Evolutionary conservation across 2,797 vertebrate genomes (phyloP), one percentile per base, ranked within the genome.

Genomic region (Oreortyx pictus): DNA sequence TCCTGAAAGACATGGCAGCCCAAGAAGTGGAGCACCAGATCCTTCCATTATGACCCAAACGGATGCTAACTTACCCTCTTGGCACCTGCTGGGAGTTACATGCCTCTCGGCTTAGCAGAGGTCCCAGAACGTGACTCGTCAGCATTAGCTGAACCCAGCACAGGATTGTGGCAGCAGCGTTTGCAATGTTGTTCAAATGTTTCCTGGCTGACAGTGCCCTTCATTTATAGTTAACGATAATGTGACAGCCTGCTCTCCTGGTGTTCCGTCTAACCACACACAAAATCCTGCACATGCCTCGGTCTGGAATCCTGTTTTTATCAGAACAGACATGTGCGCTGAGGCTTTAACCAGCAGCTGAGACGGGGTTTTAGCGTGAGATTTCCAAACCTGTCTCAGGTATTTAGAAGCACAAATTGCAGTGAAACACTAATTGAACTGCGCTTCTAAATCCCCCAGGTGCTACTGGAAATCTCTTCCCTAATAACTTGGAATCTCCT

Each of bases 341-440:
- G 89, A 96, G 93, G 92, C 93, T 94, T 96, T 86, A 94, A 88
- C 94, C 90, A 94, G 82, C 86, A 93, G 93, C 85, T 94, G 94
- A 96, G 93, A 91, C 13, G 47, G 89, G 82, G 90, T 44, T 95
- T 94, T 94, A 96, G 82, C 11, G 3, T 89, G 93, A 95, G 93
- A 94, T 95, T 95, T 96, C 94, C 95, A 93, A 90, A 96, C 94
- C 92, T 93, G 95, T 95, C 94, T 94, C 94, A 96, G 93, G 94
- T 95, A 95, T 95, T 96, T 95, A 94, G 89, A 95, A 94, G 82
- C 89, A 89, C 82, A 95, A 96, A 94, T 81, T 89, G 95, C 82
- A 75, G 35, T 31, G 90, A 70, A 96, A 94, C 84, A 94, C 94
- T 96, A 95, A 95, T 94, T 96, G 95, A 95, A 94, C 87, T 94